phyloP scores from a whole-genome alignment of 2,797 vertebrate genomes.

The Yasuhikotakia modesta region DNA sequence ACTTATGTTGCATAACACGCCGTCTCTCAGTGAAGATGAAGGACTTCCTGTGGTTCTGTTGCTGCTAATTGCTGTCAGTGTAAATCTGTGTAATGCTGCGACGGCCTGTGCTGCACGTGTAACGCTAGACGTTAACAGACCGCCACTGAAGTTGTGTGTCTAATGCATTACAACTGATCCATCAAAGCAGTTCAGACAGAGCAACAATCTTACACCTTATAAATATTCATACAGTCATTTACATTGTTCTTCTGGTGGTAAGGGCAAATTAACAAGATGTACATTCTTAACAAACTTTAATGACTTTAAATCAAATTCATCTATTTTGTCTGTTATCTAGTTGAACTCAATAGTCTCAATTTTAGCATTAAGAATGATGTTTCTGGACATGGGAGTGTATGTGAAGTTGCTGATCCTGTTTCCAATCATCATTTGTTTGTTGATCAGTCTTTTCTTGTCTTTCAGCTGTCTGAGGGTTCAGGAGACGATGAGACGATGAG shows the following conservation, averaged over 20 bases:
- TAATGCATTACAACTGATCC: constrained; percentile 52
- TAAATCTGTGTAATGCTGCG: neutral
- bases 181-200: constrained; percentile 49
- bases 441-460: constrained; percentile 25
- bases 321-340: no score
- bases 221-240: constrained; percentile 46
- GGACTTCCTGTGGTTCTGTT: neutral
- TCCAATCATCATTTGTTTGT: constrained; percentile 33
- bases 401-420: constrained; percentile 20
- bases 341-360: neutral
- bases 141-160: constrained; percentile 25
- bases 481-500: constrained; percentile 49
- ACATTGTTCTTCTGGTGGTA: neutral
- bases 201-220: constrained; percentile 20
- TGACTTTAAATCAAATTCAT: no score
- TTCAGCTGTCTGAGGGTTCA: constrained; percentile 50
- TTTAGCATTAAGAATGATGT: neutral
- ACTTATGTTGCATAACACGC: neutral
- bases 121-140: neutral
- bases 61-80: neutral
- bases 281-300: no score
- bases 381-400: constrained; percentile 32
- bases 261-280: neutral
- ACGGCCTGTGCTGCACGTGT: neutral
- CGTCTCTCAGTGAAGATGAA: neutral